Conservation (phyloP, 2,797 vertebrate genomes). For the Columba guinea region DNA sequence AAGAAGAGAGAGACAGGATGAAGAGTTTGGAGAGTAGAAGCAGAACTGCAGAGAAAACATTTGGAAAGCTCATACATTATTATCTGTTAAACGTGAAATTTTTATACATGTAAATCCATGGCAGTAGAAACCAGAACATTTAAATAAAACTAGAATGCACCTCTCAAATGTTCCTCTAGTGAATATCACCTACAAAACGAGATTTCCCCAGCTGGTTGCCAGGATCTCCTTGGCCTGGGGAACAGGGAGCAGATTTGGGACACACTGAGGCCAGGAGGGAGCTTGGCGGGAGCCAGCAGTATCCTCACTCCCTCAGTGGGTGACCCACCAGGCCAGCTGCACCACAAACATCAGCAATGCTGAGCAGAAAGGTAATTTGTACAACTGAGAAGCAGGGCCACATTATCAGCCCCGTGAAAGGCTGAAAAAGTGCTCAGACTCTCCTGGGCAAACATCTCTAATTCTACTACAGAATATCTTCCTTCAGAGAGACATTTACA, state of each 20-base stretch:
- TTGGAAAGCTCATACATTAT: background rate
- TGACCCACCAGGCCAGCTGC: background rate
- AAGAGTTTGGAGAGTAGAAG: background rate
- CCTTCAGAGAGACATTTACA: background rate
- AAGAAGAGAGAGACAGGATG: background rate
- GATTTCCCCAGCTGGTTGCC: constrained; percentile 5
- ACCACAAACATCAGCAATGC: background rate
- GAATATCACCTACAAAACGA: background rate
- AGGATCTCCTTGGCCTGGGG: background rate
- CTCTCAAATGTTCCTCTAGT: background rate
- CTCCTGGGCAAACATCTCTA: background rate
- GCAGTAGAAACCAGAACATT: constrained; percentile 17
- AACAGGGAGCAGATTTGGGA: background rate
- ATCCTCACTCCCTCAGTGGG: background rate
- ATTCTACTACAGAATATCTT: background rate
- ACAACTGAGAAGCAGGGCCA: background rate
- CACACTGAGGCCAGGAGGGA: background rate
- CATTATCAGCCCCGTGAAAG: background rate
- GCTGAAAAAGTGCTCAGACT: background rate
- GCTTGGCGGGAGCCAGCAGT: background rate
- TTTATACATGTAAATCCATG: background rate
- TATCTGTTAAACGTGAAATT: background rate
- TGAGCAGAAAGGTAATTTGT: background rate
- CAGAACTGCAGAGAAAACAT: background rate
- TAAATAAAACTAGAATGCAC: constrained; percentile 40